Evolutionary conservation across 2,797 vertebrate genomes (phyloP).

Genomic region (Oophaga sylvatica): DNA sequence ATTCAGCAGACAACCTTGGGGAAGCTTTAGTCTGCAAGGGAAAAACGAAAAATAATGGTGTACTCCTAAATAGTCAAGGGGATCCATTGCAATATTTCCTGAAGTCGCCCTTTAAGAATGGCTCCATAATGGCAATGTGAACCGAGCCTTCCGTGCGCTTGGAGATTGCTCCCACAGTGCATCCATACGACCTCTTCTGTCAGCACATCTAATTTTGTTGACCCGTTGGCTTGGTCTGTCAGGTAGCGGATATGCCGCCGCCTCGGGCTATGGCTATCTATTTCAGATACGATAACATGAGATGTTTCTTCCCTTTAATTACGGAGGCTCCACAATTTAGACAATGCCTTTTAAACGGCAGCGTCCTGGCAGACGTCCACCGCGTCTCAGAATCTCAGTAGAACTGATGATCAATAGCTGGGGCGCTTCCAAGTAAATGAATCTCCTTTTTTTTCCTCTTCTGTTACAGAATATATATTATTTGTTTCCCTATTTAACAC

Average conservation of each 20-base stretch:
- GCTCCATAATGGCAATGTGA: not conserved
- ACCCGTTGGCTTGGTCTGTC: not conserved
- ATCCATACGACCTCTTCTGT: not conserved
- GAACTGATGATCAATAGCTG: constrained; percentile 61
- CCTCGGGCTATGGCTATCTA: not conserved
- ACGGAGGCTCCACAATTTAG: constrained; percentile 64
- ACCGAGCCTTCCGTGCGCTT: not conserved
- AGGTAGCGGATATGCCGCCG: not conserved
- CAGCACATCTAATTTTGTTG: not conserved
- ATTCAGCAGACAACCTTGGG: too few species aligned
- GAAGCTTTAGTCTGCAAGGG: too few species aligned
- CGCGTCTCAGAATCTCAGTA: constrained; percentile 31
- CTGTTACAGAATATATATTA: constrained; percentile 50
- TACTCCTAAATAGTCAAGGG: too few species aligned
- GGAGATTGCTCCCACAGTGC: not conserved
- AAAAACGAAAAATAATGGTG: too few species aligned
- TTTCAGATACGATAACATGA: constrained; percentile 6
- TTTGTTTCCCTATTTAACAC: constrained; percentile 55
- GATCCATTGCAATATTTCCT: too few species aligned
- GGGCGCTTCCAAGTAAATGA: constrained; percentile 41
- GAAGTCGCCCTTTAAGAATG: not conserved
- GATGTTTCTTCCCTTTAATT: constrained; percentile 61
- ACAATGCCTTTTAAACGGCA: constrained; percentile 59
- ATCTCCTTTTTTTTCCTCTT: constrained; percentile 41
- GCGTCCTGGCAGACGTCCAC: constrained; percentile 62